phyloP scores from a whole-genome alignment of 2,113 vertebrate species.

The Notothenia coriiceps region DNA sequence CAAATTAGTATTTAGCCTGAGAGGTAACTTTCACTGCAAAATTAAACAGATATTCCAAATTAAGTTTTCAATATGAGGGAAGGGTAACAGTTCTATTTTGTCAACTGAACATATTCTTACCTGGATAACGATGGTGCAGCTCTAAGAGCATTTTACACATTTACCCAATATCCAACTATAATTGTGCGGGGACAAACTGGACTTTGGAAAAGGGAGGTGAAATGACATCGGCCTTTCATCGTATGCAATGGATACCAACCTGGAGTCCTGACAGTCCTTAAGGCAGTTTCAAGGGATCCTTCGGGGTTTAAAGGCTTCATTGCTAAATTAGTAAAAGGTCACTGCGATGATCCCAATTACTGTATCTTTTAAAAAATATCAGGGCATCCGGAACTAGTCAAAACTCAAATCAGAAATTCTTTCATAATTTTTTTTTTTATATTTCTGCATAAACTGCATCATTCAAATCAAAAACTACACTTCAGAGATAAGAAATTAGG shows the following conservation, averaged over 20 bases:
- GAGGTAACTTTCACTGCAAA: conserved; percentile 9
- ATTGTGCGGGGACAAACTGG: not conserved
- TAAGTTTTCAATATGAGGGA: not conserved
- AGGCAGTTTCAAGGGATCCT: conserved; percentile 17
- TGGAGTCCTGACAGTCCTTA: not conserved
- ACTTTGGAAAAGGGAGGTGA: not conserved
- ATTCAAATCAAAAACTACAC: conserved; percentile 36
- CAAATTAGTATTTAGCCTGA: conserved; percentile 4
- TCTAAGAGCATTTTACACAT: not conserved
- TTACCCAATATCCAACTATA: not conserved
- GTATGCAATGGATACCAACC: not conserved
- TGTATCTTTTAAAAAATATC: not conserved
- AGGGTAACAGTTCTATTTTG: not conserved
- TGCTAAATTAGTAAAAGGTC: not conserved
- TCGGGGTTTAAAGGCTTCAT: not conserved
- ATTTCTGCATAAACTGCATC: conserved; percentile 41
- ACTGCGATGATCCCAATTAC: not conserved
- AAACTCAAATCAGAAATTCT: not conserved
- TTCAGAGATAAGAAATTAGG: conserved; percentile 50
- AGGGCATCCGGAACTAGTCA: not conserved
- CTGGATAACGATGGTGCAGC: not conserved
- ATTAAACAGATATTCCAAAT: not conserved
- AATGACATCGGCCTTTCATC: not conserved
- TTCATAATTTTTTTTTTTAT: not conserved
- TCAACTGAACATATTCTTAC: conserved; percentile 18